Evolutionary conservation across 1,140 invertebrate species (phyloP).

Genomic region (Apolygus lucorum): DNA sequence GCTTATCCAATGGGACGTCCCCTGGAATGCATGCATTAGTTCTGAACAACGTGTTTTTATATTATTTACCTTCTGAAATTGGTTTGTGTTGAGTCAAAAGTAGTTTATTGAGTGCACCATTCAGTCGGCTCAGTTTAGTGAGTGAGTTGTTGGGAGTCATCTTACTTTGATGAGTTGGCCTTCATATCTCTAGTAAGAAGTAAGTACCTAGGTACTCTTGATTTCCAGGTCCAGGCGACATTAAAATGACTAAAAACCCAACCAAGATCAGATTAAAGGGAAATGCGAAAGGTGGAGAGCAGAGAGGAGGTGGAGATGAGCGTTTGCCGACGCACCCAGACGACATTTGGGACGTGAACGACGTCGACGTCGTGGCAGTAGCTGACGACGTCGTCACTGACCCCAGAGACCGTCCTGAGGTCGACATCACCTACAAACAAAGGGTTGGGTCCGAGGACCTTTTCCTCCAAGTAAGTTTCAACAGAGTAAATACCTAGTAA

Average conservation of each 20-base stretch:
- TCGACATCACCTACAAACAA: slow-evolving; percentile 76
- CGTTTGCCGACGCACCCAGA: slow-evolving; percentile 32
- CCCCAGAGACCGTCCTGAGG: slow-evolving; percentile 60
- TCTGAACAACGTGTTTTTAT: background rate
- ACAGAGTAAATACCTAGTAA: no score
- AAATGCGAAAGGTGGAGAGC: slow-evolving; percentile 14
- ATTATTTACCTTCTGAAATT: background rate
- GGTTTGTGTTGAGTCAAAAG: background rate
- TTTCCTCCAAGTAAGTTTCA: slow-evolving; percentile 72
- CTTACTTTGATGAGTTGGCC: background rate
- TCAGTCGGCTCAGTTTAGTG: background rate
- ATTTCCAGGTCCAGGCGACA: slow-evolving; percentile 38
- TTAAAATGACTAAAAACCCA: slow-evolving; percentile 30
- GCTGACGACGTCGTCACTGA: slow-evolving; percentile 47
- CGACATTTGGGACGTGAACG: slow-evolving; percentile 50
- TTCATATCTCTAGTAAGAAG: background rate
- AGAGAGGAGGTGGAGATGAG: slow-evolving; percentile 27
- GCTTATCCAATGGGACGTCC: no score
- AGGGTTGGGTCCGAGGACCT: slow-evolving; percentile 75
- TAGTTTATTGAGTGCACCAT: background rate
- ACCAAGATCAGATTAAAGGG: slow-evolving; percentile 26
- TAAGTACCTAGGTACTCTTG: background rate
- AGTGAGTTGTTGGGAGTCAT: background rate
- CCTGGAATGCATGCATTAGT: no score
- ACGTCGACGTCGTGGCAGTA: slow-evolving; percentile 39